A percentile compares a stretch with the other conserved stretches of the same genome.
Conservation (phyloP, 1,140 invertebrate species). For the Helicorthomorpha holstii region DNA sequence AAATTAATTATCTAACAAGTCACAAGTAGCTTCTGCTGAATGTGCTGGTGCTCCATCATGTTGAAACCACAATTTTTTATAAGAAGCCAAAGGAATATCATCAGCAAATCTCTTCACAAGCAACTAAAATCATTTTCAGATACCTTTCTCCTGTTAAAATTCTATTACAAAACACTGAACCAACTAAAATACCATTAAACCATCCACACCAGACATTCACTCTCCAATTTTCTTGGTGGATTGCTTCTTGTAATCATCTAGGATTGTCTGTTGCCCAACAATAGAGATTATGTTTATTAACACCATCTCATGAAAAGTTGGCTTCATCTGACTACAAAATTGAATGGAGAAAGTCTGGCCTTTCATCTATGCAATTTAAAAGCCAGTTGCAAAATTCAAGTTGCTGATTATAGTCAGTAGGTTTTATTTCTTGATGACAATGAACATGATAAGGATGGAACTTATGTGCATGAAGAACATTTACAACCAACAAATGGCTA, state of each 20-base stretch:
- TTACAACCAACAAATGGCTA: not conserved
- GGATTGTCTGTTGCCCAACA: conserved; percentile 4
- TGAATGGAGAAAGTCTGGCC: not conserved
- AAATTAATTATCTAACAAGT: conserved; percentile 20
- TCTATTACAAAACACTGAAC: not conserved
- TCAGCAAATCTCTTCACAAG: not conserved
- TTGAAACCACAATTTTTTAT: conserved; percentile 16
- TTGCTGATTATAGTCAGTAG: not conserved
- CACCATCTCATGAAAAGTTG: conserved; percentile 5
- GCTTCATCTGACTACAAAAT: conserved; percentile 6
- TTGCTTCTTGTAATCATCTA: conserved; percentile 2
- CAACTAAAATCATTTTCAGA: not conserved
- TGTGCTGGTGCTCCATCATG: conserved; percentile 26
- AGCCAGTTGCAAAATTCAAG: conserved; percentile 3
- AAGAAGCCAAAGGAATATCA: not conserved
- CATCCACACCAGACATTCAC: conserved; percentile 5
- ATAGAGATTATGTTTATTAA: conserved; percentile 4
- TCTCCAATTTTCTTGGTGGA: conserved; percentile 2
- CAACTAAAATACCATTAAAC: not conserved
- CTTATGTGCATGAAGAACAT: not conserved
- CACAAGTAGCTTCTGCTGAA: conserved; percentile 16
- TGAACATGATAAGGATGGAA: conserved; percentile 3
- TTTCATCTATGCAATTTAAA: conserved; percentile 1
- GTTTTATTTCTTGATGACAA: conserved; percentile 1
- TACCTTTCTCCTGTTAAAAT: conserved; percentile 1